Percentiles rank a stretch among this genome's conserved stretches.
Evolutionary conservation across 2,797 vertebrate species (phyloP).

Genomic region (Rhyacichthys aspro): DNA sequence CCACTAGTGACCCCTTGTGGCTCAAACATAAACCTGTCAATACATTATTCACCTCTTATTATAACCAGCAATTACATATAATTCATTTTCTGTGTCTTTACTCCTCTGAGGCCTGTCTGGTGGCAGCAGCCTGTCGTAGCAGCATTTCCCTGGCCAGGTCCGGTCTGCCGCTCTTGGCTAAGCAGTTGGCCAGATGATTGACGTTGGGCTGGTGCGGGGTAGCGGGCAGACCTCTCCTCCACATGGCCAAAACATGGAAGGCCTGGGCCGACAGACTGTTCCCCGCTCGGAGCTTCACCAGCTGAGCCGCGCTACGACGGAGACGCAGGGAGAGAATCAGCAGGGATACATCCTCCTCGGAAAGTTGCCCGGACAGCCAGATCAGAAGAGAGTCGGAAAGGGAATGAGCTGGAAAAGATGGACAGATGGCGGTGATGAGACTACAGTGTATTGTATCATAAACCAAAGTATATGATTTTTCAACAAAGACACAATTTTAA

Average conservation of each 20-base stretch:
- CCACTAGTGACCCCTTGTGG: slow-evolving; percentile 63
- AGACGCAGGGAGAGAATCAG: slow-evolving; percentile 78
- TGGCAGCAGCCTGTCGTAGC: slow-evolving; percentile 65
- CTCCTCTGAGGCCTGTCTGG: slow-evolving; percentile 12
- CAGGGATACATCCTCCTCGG: slow-evolving; percentile 77
- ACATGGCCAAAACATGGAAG: slow-evolving; percentile 84
- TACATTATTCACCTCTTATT: no score
- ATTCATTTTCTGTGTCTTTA: background rate
- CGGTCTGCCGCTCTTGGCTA: slow-evolving; percentile 81
- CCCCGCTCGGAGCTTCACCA: slow-evolving; percentile 82
- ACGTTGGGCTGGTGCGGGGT: slow-evolving; percentile 70
- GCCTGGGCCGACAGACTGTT: slow-evolving; percentile 79
- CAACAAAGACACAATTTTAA: background rate
- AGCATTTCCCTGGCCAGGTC: slow-evolving; percentile 83
- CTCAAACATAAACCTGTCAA: background rate
- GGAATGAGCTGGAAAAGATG: slow-evolving; percentile 61
- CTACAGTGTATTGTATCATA: no score
- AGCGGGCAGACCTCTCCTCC: slow-evolving; percentile 86
- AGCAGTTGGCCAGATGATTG: slow-evolving; percentile 79
- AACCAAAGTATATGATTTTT: no score
- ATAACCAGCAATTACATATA: background rate
- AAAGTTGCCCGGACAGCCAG: slow-evolving; percentile 87
- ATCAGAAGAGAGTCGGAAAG: slow-evolving; percentile 81
- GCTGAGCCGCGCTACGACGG: slow-evolving; percentile 79
- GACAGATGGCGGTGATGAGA: background rate